Evolutionary conservation across 2,888 invertebrate genomes (phyloP).

Genomic region (Agrochola circellaris): DNA sequence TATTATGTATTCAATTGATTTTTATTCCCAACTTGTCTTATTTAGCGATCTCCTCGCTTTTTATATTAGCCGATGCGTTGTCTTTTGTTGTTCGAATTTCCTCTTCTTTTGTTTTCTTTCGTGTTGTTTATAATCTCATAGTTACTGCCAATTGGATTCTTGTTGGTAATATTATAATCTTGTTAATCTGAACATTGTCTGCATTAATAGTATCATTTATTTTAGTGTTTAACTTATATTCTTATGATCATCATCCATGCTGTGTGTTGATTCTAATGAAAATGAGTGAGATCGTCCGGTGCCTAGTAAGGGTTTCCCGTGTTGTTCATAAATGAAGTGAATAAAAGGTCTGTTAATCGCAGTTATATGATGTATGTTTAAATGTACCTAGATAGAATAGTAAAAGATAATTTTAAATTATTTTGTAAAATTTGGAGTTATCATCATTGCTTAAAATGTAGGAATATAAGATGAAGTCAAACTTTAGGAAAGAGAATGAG

Average conservation of each 20-base stretch:
- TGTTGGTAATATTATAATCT: slow-evolving; percentile 53
- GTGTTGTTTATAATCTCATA: slow-evolving; percentile 55
- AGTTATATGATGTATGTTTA: slow-evolving; percentile 55
- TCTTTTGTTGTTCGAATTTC: slow-evolving; percentile 55
- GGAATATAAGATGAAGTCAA: slow-evolving; percentile 22
- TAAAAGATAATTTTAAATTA: slow-evolving; percentile 17
- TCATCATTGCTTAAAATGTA: slow-evolving; percentile 36
- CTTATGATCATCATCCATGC: slow-evolving; percentile 57
- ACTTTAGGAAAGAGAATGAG: slow-evolving; percentile 14
- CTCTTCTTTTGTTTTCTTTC: slow-evolving; percentile 63
- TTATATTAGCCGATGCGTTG: slow-evolving; percentile 55
- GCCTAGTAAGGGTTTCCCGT: slow-evolving; percentile 53
- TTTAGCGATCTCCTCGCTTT: slow-evolving; percentile 47
- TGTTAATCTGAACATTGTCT: slow-evolving; percentile 54
- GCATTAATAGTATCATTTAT: slow-evolving; percentile 42
- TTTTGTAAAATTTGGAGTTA: slow-evolving; percentile 17
- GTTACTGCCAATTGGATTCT: slow-evolving; percentile 56
- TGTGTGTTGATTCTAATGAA: slow-evolving; percentile 59
- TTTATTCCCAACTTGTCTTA: slow-evolving; percentile 57
- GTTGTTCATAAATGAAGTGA: slow-evolving; percentile 47
- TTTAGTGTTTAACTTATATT: slow-evolving; percentile 20
- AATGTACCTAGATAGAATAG: slow-evolving; percentile 50
- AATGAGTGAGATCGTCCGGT: slow-evolving; percentile 62
- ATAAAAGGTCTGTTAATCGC: slow-evolving; percentile 42
- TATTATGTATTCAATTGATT: slow-evolving; percentile 60